Conservation (phyloP, 1,140 invertebrate genomes). For the Hyposmocoma kahamanoa region DNA sequence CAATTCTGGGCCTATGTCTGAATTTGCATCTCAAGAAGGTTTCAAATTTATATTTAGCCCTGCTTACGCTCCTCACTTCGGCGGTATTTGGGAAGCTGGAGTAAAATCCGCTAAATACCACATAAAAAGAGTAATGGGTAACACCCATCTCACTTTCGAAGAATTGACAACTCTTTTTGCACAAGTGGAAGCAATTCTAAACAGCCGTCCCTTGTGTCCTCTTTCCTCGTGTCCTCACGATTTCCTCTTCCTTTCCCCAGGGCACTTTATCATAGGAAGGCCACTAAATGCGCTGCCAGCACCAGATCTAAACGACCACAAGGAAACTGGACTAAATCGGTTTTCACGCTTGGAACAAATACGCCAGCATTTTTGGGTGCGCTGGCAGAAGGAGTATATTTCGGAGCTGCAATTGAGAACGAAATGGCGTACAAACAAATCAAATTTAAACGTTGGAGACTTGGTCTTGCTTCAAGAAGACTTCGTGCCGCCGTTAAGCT, state of each 20-base stretch:
- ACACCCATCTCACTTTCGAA: constrained; percentile 4
- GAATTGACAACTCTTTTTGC: constrained; percentile 1
- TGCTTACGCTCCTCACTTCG: constrained; percentile 1
- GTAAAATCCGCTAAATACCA: constrained; percentile 2
- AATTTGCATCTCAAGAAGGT: not conserved
- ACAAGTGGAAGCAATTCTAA: constrained; percentile 1
- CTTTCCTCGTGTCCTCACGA: constrained; percentile 19
- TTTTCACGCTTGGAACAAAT: constrained; percentile 13
- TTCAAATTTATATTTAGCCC: not conserved
- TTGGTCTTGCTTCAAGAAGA: not conserved
- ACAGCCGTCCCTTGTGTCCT: constrained; percentile 1
- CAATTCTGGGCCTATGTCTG: not conserved
- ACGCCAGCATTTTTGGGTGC: constrained; percentile 18
- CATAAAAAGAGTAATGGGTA: not conserved
- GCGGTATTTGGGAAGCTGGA: not conserved
- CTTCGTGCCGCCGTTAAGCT: not conserved
- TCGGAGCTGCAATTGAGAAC: constrained; percentile 14
- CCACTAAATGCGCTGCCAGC: not conserved
- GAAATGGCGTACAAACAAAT: constrained; percentile 7
- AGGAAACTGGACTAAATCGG: not conserved
- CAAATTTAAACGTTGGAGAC: not conserved
- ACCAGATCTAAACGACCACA: no score
- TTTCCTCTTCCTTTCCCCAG: constrained; percentile 23
- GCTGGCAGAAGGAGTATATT: constrained; percentile 21
- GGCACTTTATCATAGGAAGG: constrained; percentile 24